Conservation (phyloP, 2,888 invertebrate species). For the Cyclophora punctaria region DNA sequence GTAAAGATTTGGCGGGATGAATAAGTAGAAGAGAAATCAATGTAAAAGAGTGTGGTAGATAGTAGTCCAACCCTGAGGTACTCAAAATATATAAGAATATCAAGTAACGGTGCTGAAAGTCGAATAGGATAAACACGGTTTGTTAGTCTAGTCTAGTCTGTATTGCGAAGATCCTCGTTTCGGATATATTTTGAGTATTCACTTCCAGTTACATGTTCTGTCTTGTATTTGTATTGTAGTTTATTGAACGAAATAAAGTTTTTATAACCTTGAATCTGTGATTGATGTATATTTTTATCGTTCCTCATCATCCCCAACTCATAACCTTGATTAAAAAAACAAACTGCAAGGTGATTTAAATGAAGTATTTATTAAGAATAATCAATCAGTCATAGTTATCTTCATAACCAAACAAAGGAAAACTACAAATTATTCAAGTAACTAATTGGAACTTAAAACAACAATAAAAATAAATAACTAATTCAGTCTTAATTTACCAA, state of each 20-base stretch:
- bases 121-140: too few species aligned
- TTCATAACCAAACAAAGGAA: not conserved
- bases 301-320: too few species aligned
- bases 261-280: slow-evolving; percentile 31
- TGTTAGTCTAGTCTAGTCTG: not conserved
- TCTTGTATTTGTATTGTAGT: slow-evolving; percentile 33
- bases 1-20: too few species aligned
- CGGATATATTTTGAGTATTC: slow-evolving; percentile 9
- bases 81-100: too few species aligned
- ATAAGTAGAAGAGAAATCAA: too few species aligned
- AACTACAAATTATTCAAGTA: not conserved
- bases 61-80: too few species aligned
- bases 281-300: too few species aligned
- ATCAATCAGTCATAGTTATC: slow-evolving; percentile 1
- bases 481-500: too few species aligned
- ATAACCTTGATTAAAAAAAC: slow-evolving; percentile 11
- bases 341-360: not conserved
- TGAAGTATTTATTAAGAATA: not conserved
- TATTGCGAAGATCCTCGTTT: not conserved
- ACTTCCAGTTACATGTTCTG: slow-evolving; percentile 12
- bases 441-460: not conserved
- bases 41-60: too few species aligned
- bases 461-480: too few species aligned
- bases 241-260: slow-evolving; percentile 35
- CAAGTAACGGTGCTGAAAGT: slow-evolving; percentile 1